Conservation (phyloP, 2,888 invertebrate species). For the Brachypalpus laphriformis region DNA sequence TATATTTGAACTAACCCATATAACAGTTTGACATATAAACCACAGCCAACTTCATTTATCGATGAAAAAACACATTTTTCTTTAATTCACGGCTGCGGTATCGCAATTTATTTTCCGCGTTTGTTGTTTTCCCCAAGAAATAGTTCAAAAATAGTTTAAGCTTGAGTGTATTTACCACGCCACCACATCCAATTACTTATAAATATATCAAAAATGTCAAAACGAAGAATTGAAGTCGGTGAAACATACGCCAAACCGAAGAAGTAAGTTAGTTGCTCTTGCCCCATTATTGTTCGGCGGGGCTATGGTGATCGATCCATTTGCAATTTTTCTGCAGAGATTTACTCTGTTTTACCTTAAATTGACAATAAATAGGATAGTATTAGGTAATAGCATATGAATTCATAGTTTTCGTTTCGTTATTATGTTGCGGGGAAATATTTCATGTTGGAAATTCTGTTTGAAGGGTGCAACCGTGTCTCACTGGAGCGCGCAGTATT, state of each 20-base stretch:
- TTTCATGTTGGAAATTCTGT: too few relatives aligned
- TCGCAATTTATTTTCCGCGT: conserved; percentile 75
- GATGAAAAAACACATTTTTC: conserved; percentile 70
- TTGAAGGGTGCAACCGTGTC: too few relatives aligned
- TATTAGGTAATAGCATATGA: too few relatives aligned
- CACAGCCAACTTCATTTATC: conserved; percentile 38
- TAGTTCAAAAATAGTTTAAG: conserved; percentile 46
- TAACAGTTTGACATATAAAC: conserved; percentile 27
- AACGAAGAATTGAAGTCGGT: conserved; percentile 92
- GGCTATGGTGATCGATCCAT: background rate
- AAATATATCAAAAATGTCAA: conserved; percentile 85
- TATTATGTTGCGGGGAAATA: too few relatives aligned
- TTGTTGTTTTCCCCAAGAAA: conserved; percentile 77
- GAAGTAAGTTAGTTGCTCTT: conserved; percentile 85
- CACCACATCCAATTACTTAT: background rate
- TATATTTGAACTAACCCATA: conserved; percentile 25
- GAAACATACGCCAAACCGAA: conserved; percentile 92
- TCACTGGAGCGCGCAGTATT: too few relatives aligned
- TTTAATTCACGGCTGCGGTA: conserved; percentile 35
- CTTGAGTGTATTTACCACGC: conserved; percentile 32
- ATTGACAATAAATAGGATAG: too few relatives aligned
- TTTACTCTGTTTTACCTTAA: too few relatives aligned
- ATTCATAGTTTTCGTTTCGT: too few relatives aligned
- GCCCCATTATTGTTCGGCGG: too few relatives aligned
- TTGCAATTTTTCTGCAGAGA: background rate